Conservation (phyloP, 2,797 vertebrate genomes). For the Hephaestus fuliginosus region DNA sequence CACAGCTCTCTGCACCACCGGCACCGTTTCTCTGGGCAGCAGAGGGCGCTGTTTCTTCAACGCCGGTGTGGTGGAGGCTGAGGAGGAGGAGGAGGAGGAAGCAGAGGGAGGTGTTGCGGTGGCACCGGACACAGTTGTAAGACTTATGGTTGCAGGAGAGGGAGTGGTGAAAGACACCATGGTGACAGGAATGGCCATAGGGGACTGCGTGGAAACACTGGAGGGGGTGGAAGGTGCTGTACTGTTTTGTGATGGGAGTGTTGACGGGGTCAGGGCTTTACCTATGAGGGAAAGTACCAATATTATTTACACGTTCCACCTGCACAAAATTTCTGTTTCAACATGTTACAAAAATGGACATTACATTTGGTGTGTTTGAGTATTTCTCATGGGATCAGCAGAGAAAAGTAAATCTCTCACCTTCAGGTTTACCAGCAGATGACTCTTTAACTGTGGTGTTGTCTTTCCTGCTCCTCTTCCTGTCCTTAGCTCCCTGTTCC, state of each 20-base stretch:
- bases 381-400: constrained; percentile 9
- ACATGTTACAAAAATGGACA: not conserved
- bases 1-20: constrained; percentile 93
- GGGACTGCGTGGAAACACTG: constrained; percentile 86
- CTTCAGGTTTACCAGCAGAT: constrained; percentile 88
- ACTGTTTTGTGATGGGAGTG: constrained; percentile 86
- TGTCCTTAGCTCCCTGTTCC: constrained; percentile 92
- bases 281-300: constrained; percentile 72
- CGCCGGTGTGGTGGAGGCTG: constrained; percentile 66
- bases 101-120: constrained; percentile 61
- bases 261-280: constrained; percentile 87
- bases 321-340: not conserved
- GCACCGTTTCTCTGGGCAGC: constrained; percentile 94
- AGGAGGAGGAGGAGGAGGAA: constrained; percentile 71
- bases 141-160: constrained; percentile 82
- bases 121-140: constrained; percentile 66
- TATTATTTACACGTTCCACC: not conserved
- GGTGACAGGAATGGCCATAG: constrained; percentile 85
- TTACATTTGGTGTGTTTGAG: not conserved
- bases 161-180: constrained; percentile 85
- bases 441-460: constrained; percentile 84
- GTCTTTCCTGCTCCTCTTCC: constrained; percentile 93
- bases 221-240: constrained; percentile 80
- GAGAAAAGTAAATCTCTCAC: constrained; percentile 75
- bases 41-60: constrained; percentile 98